These are phyloP conservation scores for Macrotrachela quadricornifera DNA, from an alignment of 1,140 invertebrate genomes.

Conservation along the genomic window DNA sequence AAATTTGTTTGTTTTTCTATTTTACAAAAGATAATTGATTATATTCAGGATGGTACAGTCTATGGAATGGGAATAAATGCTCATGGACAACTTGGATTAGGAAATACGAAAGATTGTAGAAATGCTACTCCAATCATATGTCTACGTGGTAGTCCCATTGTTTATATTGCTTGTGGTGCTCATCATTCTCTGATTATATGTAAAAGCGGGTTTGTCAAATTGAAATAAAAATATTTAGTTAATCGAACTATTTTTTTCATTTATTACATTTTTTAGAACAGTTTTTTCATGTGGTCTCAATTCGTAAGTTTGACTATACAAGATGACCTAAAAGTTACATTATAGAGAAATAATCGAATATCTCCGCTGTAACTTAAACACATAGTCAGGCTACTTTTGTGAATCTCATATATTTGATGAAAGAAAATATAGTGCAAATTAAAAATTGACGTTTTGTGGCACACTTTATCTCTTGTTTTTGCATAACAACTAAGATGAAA, in stretches of 20 bases:
- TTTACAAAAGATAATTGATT: too few species aligned
- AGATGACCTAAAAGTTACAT: too few species aligned
- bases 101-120: conserved; percentile 33
- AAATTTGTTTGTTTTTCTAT: too few species aligned
- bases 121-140: conserved; percentile 43
- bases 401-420: too few species aligned
- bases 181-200: conserved; percentile 35
- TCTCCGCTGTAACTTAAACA: too few species aligned
- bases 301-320: too few species aligned
- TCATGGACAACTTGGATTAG: conserved; percentile 62
- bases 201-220: conserved; percentile 42
- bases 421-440: too few species aligned
- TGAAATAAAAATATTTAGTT: conserved; percentile 43
- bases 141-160: conserved; percentile 54
- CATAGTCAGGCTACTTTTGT: too few species aligned
- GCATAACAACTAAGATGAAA: too few species aligned
- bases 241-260: conserved; percentile 25
- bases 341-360: too few species aligned
- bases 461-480: too few species aligned
- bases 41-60: conserved; percentile 36
- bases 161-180: conserved; percentile 58
- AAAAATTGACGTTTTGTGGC: too few species aligned
- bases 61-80: conserved; percentile 35
- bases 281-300: conserved; percentile 7
- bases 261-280: conserved; percentile 16